phyloP scores from a whole-genome alignment of 2,113 vertebrate genomes.

The Halichoerus grypus region DNA sequence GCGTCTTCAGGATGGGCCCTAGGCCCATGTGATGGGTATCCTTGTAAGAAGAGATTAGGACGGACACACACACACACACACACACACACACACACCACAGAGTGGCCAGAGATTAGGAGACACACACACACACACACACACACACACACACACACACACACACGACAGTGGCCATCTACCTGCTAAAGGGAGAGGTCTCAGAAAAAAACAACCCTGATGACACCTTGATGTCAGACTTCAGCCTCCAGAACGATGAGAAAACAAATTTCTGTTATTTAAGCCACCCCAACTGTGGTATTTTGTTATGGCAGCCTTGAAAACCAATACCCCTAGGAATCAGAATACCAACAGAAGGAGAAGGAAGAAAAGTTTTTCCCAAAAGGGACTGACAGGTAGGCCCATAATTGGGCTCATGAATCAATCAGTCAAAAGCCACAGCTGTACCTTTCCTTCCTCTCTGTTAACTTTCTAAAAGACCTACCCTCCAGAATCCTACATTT shows the following conservation, averaged over 20 bases:
- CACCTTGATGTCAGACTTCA: background rate
- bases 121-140: no score
- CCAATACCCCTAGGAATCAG: background rate
- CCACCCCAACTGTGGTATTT: background rate
- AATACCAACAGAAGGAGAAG: background rate
- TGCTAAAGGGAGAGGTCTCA: background rate
- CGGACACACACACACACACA: background rate
- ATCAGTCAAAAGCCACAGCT: background rate
- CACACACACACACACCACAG: background rate
- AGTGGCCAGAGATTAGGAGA: background rate
- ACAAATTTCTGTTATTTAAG: background rate
- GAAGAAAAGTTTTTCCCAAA: background rate
- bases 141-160: no score
- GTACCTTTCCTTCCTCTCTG: background rate
- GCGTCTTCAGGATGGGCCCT: background rate
- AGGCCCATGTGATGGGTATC: background rate
- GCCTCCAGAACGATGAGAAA: background rate
- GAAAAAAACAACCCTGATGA: background rate
- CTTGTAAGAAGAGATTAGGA: background rate
- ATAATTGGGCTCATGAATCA: background rate
- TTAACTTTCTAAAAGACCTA: background rate
- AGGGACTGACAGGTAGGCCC: background rate
- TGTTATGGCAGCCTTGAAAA: background rate
- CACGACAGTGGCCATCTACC: background rate
- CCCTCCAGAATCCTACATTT: background rate